phyloP scores from a whole-genome alignment of 2,797 vertebrate genomes.

The Ctenochaetus hawaiiensis region DNA sequence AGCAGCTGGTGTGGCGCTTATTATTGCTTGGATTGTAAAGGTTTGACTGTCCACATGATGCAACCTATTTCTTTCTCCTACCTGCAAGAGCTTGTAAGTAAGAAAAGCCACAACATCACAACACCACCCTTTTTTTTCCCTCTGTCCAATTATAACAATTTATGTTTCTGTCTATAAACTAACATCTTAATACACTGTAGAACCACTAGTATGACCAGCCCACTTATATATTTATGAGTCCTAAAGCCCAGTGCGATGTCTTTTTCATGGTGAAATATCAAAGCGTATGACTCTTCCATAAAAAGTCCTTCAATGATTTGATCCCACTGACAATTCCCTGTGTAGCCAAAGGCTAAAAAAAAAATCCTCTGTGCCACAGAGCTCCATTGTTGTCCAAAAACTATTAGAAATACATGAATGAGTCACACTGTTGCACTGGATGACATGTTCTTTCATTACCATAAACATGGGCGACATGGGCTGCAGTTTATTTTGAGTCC shows the following conservation, averaged over 20 bases:
- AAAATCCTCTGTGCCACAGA: background rate
- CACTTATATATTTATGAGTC: background rate
- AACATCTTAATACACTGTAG: background rate
- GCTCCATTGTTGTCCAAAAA: background rate
- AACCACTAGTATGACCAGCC: no score
- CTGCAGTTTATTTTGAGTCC: background rate
- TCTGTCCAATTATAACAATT: background rate
- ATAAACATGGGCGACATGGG: background rate
- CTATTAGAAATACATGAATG: background rate
- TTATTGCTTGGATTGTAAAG: background rate
- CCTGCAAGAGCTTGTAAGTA: background rate
- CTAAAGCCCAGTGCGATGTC: no score
- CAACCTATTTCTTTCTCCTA: background rate
- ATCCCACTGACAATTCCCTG: background rate
- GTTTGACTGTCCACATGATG: background rate
- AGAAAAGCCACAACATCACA: background rate
- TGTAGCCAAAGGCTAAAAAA: background rate
- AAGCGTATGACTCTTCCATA: background rate
- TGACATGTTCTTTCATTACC: background rate
- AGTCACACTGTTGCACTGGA: background rate
- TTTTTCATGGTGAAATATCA: background rate
- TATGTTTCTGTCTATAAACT: background rate
- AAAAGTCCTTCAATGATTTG: background rate
- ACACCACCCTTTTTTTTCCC: background rate
- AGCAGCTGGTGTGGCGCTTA: constrained; percentile 6